These are phyloP conservation scores for Plebejus melissa DNA, from an alignment of 2,888 invertebrate species.

Conservation along the genomic window DNA sequence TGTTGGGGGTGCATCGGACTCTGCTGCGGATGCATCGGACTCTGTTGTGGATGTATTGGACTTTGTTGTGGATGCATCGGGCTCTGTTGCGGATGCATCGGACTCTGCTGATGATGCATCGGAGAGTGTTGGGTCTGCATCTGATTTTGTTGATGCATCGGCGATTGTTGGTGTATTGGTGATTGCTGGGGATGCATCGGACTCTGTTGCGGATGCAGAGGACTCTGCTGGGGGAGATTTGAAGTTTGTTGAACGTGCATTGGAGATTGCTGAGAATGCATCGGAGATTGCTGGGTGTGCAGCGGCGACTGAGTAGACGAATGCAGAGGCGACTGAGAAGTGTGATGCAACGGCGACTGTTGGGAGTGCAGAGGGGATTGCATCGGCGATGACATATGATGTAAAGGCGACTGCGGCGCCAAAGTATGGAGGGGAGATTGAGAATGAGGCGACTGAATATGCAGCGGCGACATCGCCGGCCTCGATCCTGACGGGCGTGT, in stretches of 20 bases:
- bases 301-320: conserved; percentile 62
- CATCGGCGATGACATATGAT: conserved; percentile 55
- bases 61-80: conserved; percentile 56
- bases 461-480: conserved; percentile 66
- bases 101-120: conserved; percentile 58
- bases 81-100: conserved; percentile 59
- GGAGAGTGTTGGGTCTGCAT: conserved; percentile 56
- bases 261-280: conserved; percentile 64
- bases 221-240: conserved; percentile 51
- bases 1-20: conserved; percentile 58
- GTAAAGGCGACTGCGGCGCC: conserved; percentile 47
- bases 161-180: conserved; percentile 52
- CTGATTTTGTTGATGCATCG: conserved; percentile 48
- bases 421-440: conserved; percentile 46
- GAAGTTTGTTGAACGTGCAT: conserved; percentile 60
- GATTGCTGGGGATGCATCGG: conserved; percentile 53
- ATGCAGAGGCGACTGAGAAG: conserved; percentile 61
- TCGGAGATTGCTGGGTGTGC: conserved; percentile 63
- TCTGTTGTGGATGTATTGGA: conserved; percentile 57
- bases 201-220: conserved; percentile 52
- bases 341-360: conserved; percentile 60
- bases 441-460: conserved; percentile 59
- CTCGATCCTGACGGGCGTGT: conserved; percentile 52
- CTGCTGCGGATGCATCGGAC: conserved; percentile 57
- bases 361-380: conserved; percentile 68